These are phyloP conservation scores for Leucania comma DNA, from an alignment of 2,888 invertebrate species.

Conservation along the genomic window DNA sequence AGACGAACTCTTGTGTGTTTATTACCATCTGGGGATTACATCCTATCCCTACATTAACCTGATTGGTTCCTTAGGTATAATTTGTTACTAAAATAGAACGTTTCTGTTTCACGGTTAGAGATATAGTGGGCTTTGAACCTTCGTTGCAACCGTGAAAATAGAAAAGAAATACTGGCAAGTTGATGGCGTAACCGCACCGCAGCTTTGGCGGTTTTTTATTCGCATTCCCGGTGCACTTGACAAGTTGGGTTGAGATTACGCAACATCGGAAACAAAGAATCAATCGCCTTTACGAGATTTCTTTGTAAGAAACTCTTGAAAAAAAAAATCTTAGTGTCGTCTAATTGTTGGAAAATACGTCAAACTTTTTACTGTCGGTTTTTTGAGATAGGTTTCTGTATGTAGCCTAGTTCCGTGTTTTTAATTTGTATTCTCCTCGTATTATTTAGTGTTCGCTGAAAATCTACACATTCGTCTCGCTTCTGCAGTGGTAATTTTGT, in stretches of 20 bases:
- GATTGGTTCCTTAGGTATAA: conserved; percentile 55
- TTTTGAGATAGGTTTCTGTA: conserved; percentile 14
- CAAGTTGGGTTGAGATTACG: conserved; percentile 59
- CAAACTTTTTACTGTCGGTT: conserved; percentile 10
- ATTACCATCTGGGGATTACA: conserved; percentile 45
- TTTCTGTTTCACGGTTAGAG: conserved; percentile 46
- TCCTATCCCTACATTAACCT: conserved; percentile 37
- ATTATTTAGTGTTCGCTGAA: conserved; percentile 72
- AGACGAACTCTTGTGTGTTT: conserved; percentile 43
- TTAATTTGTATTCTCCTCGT: conserved; percentile 75
- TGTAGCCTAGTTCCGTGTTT: conserved; percentile 70
- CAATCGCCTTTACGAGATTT: conserved; percentile 16
- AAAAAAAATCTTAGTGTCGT: conserved; percentile 17
- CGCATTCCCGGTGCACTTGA: conserved; percentile 70
- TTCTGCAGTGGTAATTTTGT: conserved; percentile 78
- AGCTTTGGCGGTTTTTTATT: conserved; percentile 72
- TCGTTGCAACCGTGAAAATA: conserved; percentile 63
- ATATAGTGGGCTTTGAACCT: conserved; percentile 61
- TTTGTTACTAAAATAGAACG: conserved; percentile 55
- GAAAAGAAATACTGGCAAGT: conserved; percentile 54
- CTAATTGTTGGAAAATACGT: conserved; percentile 24
- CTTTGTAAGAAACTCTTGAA: conserved; percentile 6
- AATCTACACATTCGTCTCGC: conserved; percentile 71
- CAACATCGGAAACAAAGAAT: conserved; percentile 56
- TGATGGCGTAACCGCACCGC: conserved; percentile 60